Evolutionary conservation across 1,140 invertebrate species (phyloP), one percentile per base, ranked within the genome.

Genomic region (Drosophila grimshawi): DNA sequence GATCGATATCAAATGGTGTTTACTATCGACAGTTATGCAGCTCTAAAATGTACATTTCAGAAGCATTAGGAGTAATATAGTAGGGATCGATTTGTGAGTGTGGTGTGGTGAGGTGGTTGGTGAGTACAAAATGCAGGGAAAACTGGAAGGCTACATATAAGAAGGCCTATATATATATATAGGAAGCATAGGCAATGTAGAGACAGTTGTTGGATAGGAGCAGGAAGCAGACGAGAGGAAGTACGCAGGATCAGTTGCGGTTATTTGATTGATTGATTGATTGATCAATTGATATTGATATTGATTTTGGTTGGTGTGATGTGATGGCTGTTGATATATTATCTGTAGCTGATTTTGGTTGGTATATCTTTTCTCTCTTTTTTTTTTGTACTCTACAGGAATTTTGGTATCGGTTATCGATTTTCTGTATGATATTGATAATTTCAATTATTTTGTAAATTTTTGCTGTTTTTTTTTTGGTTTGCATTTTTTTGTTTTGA

Each of bases 211-310:
- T 56, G 46, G 76, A 63, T 65, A 69, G 62, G 64, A 69, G 60
- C 46, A 59, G 79, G 70, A 72, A 76, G 64, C 48, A 86, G 79
- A 86, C 81, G 82, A 76, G 46, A 63, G 57, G 59, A 63, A 78
- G 82, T 73, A 82, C 79, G 81, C 81, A 86, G 82, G 83, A 86
- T 86, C 70, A 78, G 81, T 86, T 75, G 75, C 81, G 79, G 70
- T 86, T 72, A 67, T 55, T 72, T 72, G 48, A 60, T 60, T 60
- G 57, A 60, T 57, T 30, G 37, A 57, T 35, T 48, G 5, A 41
- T 53, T 29, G 41, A 57, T 45, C 45, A 78, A 79, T 86, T 81
- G 61, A 85, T 64, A 77, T 48, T 64, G 60, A 56, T 62, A 39
- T 52, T 63, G 48, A 2, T 63, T 53, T 83, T 85, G 81, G 74